Evolutionary conservation across 2,797 vertebrate genomes (phyloP), one percentile per base, ranked within the genome.

Genomic region (Aselliscus stoliczkanus): DNA sequence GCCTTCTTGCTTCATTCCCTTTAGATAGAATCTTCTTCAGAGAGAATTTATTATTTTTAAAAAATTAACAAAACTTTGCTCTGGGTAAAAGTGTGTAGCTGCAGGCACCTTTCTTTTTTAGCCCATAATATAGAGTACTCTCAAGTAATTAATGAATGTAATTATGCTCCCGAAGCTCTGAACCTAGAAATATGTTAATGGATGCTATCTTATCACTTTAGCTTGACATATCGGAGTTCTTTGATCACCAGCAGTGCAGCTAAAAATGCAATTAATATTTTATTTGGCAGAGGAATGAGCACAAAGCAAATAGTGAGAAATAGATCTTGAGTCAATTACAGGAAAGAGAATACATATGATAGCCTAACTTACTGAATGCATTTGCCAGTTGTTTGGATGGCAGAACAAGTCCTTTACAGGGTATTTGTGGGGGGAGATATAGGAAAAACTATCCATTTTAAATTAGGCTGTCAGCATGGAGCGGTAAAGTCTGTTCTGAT

Each of bases 251-350:
- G 96, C 96, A 96, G 93, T 93, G 58, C 95, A 96, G 94, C 95
- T 97, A 87, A 97, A 97, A 98, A 97, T 97, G 97, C 95, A 97
- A 84, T 98, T 95, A 98, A 84, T 97, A 95, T 98, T 98, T 98
- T 97, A 96, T 98, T 97, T 97, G 97, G 84, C 64, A 50, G 94
- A 96, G 96, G 73, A 94, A 92, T 92, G 89, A 79, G 64, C 91
- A 96, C 87, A 95, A 95, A 95, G 85, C 80, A 97, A 93, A 95
- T 92, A 83, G 93, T 96, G 90, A 96, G 90, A 96, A 93, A 73
- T 96, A 95, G 87, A 90, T 94, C 81, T 79, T 93, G 75, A 93
- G 93, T 96, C 84, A 96, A 39, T 93, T 87, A 97, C 91, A 82
- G 73, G 95, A 97, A 97, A 98, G 83, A 96, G 70, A 96, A 96